Evolutionary conservation across 2,113 vertebrate genomes (phyloP).

Genomic region (Ondatra zibethicus): DNA sequence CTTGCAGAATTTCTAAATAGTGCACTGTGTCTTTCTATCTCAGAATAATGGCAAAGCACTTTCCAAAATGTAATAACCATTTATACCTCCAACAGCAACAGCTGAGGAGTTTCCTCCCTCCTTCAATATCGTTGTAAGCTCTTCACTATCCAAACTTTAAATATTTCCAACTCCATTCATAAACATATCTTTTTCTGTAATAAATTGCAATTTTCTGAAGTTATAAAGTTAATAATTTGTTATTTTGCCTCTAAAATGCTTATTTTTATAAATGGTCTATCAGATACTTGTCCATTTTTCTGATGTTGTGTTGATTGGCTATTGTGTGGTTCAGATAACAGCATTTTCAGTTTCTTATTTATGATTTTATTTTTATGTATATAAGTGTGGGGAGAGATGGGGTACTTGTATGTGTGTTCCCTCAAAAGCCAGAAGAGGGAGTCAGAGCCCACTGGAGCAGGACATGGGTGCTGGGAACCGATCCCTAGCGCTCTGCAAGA

Average conservation of each 20-base stretch:
- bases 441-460: neutral
- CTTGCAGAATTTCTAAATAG: neutral
- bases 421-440: neutral
- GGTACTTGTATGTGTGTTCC: neutral
- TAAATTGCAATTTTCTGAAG: neutral
- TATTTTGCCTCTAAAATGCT: neutral
- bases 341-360: neutral
- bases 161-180: neutral
- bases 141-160: neutral
- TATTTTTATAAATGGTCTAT: neutral
- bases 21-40: neutral
- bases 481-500: too few relatives aligned
- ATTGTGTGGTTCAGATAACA: neutral
- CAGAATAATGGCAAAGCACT: neutral
- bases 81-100: neutral
- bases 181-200: neutral
- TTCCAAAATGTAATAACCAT: neutral
- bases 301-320: neutral
- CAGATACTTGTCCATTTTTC: neutral
- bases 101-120: neutral
- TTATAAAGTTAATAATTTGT: neutral
- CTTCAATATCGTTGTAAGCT: neutral
- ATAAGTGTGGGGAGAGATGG: neutral
- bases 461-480: too few relatives aligned
- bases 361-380: too few relatives aligned